phyloP scores from a whole-genome alignment of 2,797 vertebrate genomes.

The Vireo griseus region DNA sequence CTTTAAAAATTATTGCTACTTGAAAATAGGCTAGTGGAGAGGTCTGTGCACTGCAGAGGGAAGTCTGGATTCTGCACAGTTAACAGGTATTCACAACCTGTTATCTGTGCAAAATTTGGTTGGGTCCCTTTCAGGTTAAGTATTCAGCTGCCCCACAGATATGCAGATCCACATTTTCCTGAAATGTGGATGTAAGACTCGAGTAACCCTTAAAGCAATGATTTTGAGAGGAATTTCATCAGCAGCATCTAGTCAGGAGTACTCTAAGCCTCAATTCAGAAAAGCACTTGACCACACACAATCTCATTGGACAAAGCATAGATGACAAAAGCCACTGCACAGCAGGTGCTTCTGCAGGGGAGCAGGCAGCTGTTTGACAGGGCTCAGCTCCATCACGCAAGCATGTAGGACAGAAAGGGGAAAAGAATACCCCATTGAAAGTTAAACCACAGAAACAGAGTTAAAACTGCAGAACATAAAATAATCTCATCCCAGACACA shows the following conservation, averaged over 20 bases:
- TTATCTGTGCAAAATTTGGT: not conserved
- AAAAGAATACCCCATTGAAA: not conserved
- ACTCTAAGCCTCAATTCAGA: not conserved
- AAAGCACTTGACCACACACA: not conserved
- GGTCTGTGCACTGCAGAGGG: not conserved
- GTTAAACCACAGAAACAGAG: not conserved
- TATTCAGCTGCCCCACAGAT: not conserved
- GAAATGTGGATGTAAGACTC: not conserved
- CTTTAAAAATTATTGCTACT: not conserved
- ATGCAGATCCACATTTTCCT: not conserved
- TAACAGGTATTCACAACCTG: not conserved
- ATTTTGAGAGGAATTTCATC: not conserved
- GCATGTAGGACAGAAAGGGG: not conserved
- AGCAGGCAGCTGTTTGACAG: not conserved
- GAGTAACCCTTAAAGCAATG: not conserved
- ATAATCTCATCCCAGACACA: rapidly evolving
- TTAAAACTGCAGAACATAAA: not conserved
- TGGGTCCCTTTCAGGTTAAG: not conserved
- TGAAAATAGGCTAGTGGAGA: not conserved
- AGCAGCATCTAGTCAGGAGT: not conserved
- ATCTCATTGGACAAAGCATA: not conserved
- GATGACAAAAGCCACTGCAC: not conserved
- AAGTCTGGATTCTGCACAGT: not conserved
- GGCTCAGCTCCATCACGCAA: not conserved
- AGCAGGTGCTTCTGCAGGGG: not conserved